Percentiles rank a stretch among this genome's conserved stretches.
These are phyloP conservation scores for Hirtodrosophila cameraria DNA, from an alignment of 2,888 invertebrate genomes.

Conservation along the genomic window DNA sequence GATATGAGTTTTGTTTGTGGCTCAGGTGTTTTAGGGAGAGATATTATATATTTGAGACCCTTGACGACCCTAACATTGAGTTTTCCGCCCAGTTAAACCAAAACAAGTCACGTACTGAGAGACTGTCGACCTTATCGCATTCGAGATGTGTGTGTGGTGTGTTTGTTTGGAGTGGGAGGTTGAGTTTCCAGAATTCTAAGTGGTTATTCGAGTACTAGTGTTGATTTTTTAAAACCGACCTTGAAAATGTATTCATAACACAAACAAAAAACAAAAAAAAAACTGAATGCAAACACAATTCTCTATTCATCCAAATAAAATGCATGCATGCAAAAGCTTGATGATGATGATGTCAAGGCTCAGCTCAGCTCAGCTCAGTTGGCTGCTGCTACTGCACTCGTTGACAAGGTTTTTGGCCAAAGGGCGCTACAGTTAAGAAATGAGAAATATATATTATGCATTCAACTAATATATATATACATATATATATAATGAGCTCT, in stretches of 20 bases:
- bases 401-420: conserved; percentile 25
- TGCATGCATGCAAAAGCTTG: conserved; percentile 1
- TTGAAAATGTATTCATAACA: conserved; percentile 52
- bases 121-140: conserved; percentile 26
- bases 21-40: conserved; percentile 8
- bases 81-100: conserved; percentile 38
- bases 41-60: conserved; percentile 15
- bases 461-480: too few species aligned
- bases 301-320: conserved; percentile 39
- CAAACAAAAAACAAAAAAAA: conserved; percentile 1
- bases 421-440: conserved; percentile 9
- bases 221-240: conserved; percentile 54
- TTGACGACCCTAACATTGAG: conserved; percentile 73
- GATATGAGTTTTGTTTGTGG: conserved; percentile 12
- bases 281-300: conserved; percentile 1
- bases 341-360: too few species aligned
- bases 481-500: conserved; percentile 8
- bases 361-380: too few species aligned
- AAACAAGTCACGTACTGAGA: conserved; percentile 63
- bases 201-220: conserved; percentile 43
- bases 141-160: conserved; percentile 27
- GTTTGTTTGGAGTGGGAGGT: conserved; percentile 14
- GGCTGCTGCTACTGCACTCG: conserved; percentile 9
- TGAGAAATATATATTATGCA: too few species aligned
- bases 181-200: conserved; percentile 35